Conservation (phyloP, 2,888 invertebrate species). For the Nasonovia ribisnigri region DNA sequence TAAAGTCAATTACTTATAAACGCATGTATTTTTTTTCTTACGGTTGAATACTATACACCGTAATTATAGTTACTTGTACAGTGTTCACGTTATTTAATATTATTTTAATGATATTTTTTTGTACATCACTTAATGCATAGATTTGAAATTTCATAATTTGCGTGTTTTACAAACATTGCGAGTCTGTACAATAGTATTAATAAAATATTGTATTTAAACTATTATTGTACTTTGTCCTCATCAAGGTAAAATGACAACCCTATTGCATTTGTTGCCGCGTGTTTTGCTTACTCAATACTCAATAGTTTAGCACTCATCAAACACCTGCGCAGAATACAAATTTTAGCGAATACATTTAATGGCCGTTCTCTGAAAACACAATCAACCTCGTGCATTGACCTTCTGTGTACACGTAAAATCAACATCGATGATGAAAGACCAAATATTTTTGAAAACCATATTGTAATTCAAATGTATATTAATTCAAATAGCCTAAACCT, state of each 20-base stretch:
- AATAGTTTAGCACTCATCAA: neutral
- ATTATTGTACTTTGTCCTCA: neutral
- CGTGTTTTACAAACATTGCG: neutral
- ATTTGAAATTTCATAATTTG: neutral
- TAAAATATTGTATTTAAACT: neutral
- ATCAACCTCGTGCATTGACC: slow-evolving; percentile 21
- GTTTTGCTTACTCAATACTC: slow-evolving; percentile 37
- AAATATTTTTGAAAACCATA: neutral
- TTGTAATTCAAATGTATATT: neutral
- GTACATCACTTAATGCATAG: neutral
- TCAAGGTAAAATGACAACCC: slow-evolving; percentile 20
- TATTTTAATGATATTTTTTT: neutral
- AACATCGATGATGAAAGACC: neutral
- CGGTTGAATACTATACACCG: neutral
- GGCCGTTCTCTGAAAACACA: neutral
- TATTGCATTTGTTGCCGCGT: neutral
- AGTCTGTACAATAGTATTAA: neutral
- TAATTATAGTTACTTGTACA: neutral
- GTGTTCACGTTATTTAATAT: neutral
- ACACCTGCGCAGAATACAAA: slow-evolving; percentile 14
- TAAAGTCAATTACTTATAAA: no score
- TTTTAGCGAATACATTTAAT: slow-evolving; percentile 36
- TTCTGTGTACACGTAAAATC: neutral
- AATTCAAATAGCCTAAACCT: neutral
- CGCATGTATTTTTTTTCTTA: neutral